Evolutionary conservation across 2,797 vertebrate species (phyloP).

Genomic region (Crocodylus rhombifer): DNA sequence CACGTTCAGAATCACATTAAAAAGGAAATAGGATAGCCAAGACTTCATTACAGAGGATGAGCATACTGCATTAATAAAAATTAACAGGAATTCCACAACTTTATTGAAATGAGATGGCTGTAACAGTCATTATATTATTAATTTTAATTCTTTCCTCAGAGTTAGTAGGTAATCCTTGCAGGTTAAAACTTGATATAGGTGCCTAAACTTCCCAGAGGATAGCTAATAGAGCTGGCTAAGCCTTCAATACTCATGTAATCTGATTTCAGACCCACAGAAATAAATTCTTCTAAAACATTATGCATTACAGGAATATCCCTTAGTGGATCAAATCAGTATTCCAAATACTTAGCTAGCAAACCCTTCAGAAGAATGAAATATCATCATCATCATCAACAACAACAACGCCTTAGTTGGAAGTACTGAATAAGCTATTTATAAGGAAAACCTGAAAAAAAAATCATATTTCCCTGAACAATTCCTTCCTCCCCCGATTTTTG

Average conservation of each 20-base stretch:
- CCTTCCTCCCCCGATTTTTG: too few relatives aligned
- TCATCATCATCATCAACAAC: background rate
- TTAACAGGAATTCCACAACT: constrained; percentile 28
- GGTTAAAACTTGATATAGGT: background rate
- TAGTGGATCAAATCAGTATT: background rate
- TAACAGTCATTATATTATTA: background rate
- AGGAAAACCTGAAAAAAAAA: background rate
- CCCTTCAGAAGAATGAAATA: background rate
- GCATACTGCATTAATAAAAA: background rate
- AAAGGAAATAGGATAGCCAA: constrained; percentile 20
- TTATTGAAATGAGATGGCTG: background rate
- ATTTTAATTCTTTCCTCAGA: background rate
- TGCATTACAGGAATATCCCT: background rate
- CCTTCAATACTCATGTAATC: background rate
- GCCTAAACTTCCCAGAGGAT: background rate
- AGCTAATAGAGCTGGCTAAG: background rate
- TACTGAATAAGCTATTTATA: background rate
- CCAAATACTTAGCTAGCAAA: background rate
- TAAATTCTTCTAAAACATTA: background rate
- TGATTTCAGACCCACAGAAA: background rate
- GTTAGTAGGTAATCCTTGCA: background rate
- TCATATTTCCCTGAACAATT: too few relatives aligned
- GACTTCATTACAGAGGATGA: constrained; percentile 41
- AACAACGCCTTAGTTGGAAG: background rate
- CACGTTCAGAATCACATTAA: constrained; percentile 9